Percentiles rank a stretch among this genome's conserved stretches.
Conservation (phyloP, 2,888 invertebrate genomes). For the Meiosimyza decipiens region DNA sequence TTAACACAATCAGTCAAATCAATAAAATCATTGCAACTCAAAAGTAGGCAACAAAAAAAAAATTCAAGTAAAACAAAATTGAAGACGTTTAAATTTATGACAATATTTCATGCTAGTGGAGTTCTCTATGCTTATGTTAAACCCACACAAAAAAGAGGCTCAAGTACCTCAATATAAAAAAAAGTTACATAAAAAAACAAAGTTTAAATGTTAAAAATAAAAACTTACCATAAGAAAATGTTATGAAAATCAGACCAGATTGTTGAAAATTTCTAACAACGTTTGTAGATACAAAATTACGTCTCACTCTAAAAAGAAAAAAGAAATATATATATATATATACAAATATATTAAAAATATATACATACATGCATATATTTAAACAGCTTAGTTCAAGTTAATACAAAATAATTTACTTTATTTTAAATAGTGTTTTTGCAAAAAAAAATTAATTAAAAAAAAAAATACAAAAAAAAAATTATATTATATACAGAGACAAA, state of each 20-base stretch:
- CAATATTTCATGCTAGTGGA: constrained; percentile 33
- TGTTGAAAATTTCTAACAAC: constrained; percentile 35
- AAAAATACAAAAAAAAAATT: constrained; percentile 33
- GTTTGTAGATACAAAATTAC: constrained; percentile 31
- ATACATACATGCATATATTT: constrained; percentile 10
- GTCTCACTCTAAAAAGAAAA: constrained; percentile 36
- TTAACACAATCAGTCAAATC: constrained; percentile 35
- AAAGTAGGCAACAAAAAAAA: constrained; percentile 41
- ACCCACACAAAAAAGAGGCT: constrained; percentile 25
- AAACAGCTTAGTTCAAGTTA: constrained; percentile 26
- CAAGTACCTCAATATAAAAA: constrained; percentile 8
- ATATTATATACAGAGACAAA: constrained; percentile 27
- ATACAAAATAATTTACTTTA: constrained; percentile 26
- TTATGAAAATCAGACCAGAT: constrained; percentile 34
- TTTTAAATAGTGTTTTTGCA: constrained; percentile 33
- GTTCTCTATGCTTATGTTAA: constrained; percentile 28
- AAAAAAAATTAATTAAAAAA: constrained; percentile 7
- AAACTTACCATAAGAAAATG: constrained; percentile 3
- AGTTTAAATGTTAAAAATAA: constrained; percentile 30
- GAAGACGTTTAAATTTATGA: constrained; percentile 32
- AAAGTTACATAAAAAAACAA: too few species aligned
- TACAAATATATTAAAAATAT: constrained; percentile 16
- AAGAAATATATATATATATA: constrained; percentile 20
- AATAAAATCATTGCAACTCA: constrained; percentile 28
- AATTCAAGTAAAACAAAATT: constrained; percentile 1